These are phyloP conservation scores for Norana najaformis DNA, from an alignment of 2,888 invertebrate genomes.

Conservation along the genomic window DNA sequence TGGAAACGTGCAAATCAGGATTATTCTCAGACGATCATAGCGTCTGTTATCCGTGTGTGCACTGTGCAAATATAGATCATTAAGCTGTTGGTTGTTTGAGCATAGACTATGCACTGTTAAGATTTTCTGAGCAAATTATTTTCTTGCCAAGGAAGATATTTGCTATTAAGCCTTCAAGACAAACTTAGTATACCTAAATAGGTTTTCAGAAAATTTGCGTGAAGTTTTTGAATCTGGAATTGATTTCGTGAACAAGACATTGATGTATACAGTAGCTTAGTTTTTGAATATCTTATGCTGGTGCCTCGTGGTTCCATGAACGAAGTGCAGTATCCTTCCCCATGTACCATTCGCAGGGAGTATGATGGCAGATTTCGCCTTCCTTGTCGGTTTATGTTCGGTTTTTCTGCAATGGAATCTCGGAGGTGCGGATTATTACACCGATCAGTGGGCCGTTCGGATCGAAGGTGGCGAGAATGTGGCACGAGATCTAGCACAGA, in stretches of 20 bases:
- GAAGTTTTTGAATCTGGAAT: no score
- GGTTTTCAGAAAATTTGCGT: not conserved
- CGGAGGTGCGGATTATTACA: conserved; percentile 20
- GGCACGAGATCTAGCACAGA: conserved; percentile 25
- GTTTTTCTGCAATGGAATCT: conserved; percentile 19
- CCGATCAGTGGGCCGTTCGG: conserved; percentile 32
- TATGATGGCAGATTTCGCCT: conserved; percentile 23
- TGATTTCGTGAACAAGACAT: not conserved
- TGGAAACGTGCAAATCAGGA: not conserved
- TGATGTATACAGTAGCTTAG: not conserved
- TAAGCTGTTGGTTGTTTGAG: conserved; percentile 13
- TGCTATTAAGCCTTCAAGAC: not conserved
- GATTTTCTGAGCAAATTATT: conserved; percentile 1
- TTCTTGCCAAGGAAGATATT: not conserved
- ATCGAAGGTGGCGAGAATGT: conserved; percentile 30
- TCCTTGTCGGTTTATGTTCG: not conserved
- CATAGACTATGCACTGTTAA: not conserved
- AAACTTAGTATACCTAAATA: no score
- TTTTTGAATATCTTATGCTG: not conserved
- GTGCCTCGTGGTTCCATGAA: not conserved
- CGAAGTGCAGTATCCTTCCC: not conserved
- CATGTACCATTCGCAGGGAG: conserved; percentile 17
- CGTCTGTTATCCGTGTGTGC: not conserved
- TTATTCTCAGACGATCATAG: not conserved
- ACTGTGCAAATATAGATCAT: not conserved